phyloP scores from a whole-genome alignment of 2,797 vertebrate genomes.

The Furcifer pardalis region DNA sequence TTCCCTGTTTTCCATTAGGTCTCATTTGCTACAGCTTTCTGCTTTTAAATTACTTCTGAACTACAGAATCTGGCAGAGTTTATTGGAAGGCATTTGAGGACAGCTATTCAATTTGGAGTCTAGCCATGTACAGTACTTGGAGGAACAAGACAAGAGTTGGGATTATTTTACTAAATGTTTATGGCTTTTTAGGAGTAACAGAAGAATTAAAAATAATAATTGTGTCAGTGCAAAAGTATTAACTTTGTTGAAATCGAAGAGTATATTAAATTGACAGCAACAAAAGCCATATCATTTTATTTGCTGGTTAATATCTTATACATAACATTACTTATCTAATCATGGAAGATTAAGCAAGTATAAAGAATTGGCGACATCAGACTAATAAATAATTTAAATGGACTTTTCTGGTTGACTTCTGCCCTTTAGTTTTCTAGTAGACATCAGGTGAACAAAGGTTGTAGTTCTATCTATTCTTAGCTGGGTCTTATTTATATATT shows the following conservation, averaged over 20 bases:
- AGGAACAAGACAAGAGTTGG: conserved; percentile 78
- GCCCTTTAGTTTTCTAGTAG: background rate
- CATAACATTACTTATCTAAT: conserved; percentile 58
- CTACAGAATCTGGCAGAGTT: conserved; percentile 80
- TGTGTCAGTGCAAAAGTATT: conserved; percentile 68
- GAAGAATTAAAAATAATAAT: conserved; percentile 69
- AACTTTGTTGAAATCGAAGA: conserved; percentile 64
- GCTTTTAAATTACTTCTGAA: conserved; percentile 85
- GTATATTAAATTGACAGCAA: conserved; percentile 66
- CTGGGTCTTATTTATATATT: background rate
- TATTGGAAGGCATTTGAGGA: conserved; percentile 82
- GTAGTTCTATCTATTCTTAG: background rate
- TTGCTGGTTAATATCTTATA: conserved; percentile 47
- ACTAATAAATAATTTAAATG: conserved; percentile 58
- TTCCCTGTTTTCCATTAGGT: conserved; percentile 82
- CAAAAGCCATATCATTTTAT: conserved; percentile 58
- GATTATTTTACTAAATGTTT: conserved; percentile 78
- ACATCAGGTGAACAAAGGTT: background rate
- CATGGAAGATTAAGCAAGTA: conserved; percentile 55
- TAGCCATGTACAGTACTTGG: conserved; percentile 83
- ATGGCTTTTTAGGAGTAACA: conserved; percentile 69
- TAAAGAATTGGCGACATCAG: conserved; percentile 57
- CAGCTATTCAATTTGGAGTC: conserved; percentile 82
- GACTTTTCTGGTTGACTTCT: conserved; percentile 34
- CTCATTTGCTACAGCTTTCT: conserved; percentile 84